Evolutionary conservation across 1,140 invertebrate species (phyloP), one percentile per base, ranked within the genome.

Genomic region (Asobara japonica): DNA sequence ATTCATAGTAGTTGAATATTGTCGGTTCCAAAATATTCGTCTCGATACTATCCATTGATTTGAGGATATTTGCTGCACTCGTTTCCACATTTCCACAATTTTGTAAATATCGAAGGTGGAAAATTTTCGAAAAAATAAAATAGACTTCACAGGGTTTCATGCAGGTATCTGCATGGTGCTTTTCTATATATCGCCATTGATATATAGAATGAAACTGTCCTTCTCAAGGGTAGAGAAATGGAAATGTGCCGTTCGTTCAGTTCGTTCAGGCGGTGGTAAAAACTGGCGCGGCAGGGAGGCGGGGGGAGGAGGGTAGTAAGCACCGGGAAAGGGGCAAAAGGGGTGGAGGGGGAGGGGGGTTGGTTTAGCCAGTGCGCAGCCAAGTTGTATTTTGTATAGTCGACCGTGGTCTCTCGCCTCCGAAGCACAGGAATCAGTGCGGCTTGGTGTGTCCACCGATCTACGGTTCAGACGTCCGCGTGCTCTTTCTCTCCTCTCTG

Each of bases 371-470:
- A 29, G 22, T 60, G 56, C 56, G 56, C 56, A 60, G 56, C 56
- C 56, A 10, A 60, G 25, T 13, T 1, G 20, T 7, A 4, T 6
- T 13, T 6, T 13, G 7, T 30, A 31, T 31, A 62, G 60, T 62
- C 60, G 30, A 31, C 31, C 29, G 27, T 62, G 11, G 60, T 62
- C 29, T 16, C 29, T 62, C 29, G 60, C n/a, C 60, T 30, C 29
- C 60, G 60, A 16, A 31, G 31, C 60, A 62, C 6, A 62, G 27
- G 29, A 30, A 62, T 31, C 60, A 62, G 60, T 62, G 60, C 27
- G 4, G 60, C n/a, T 62, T 29, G 29, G 60, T 62, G n/a, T 62
- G 27, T 29, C 60, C 29, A 16, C 29, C 27, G 27, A 29, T 62
- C 10, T 33, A 62, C 60, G 51, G 3, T 56, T 13, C 11, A 18